These are phyloP conservation scores for Drosophila paracracens DNA, from an alignment of 2,888 invertebrate genomes.

Conservation along the genomic window DNA sequence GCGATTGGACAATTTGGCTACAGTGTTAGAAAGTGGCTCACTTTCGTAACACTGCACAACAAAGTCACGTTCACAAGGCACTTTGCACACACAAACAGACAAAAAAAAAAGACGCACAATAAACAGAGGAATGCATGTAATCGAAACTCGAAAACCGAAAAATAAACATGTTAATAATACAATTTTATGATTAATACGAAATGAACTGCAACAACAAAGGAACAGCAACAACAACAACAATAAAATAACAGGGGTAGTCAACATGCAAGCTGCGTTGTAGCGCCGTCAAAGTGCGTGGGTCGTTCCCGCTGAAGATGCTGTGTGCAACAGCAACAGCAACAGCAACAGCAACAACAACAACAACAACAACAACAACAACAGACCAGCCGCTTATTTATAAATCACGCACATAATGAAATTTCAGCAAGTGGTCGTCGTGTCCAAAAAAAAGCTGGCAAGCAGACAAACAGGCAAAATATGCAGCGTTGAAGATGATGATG, in stretches of 20 bases:
- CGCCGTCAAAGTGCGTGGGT: conserved; percentile 73
- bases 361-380: conserved; percentile 17
- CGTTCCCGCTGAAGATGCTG: conserved; percentile 64
- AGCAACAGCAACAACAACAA: conserved; percentile 14
- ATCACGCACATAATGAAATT: conserved; percentile 81
- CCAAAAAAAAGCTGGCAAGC: conserved; percentile 48
- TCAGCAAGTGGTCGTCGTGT: conserved; percentile 80
- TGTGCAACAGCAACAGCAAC: conserved; percentile 30
- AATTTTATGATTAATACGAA: conserved; percentile 80
- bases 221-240: conserved; percentile 18
- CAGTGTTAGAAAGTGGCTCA: conserved; percentile 76
- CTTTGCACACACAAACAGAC: conserved; percentile 20
- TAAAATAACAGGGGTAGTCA: conserved; percentile 31
- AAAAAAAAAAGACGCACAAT: conserved; percentile 24
- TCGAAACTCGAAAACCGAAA: conserved; percentile 78
- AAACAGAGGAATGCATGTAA: conserved; percentile 71
- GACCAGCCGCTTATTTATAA: conserved; percentile 74
- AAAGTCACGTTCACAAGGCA: conserved; percentile 61
- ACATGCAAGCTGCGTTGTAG: conserved; percentile 68
- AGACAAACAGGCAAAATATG: conserved; percentile 9
- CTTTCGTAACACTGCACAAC: conserved; percentile 70
- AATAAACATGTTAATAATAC: conserved; percentile 81
- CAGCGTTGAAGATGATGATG: conserved; percentile 55
- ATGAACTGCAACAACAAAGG: conserved; percentile 61
- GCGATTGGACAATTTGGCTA: conserved; percentile 25